Conservation (phyloP, 1,140 invertebrate species). For the Eufriesea mexicana region DNA sequence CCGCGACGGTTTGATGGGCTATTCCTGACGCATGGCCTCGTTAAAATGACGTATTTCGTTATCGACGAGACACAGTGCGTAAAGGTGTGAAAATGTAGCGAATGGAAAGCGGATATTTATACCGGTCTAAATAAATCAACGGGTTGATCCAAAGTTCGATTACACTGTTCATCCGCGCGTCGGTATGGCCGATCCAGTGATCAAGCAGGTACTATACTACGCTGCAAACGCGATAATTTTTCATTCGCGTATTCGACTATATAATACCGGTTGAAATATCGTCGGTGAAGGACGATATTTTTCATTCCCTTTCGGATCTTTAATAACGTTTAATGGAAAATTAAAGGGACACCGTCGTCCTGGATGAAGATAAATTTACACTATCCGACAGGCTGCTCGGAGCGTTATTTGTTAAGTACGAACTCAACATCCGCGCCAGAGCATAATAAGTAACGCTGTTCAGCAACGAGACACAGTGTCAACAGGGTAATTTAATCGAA, state of each 20-base stretch:
- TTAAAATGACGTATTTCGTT: conserved; percentile 56
- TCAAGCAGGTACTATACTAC: neutral
- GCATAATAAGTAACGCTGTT: conserved; percentile 12
- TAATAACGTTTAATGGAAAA: neutral
- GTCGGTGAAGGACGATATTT: neutral
- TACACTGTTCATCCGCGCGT: neutral
- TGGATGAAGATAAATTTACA: neutral
- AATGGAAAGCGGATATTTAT: conserved; percentile 36
- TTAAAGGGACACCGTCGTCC: neutral
- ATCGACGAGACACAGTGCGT: conserved; percentile 47
- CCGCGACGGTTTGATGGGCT: conserved; percentile 38
- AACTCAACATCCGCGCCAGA: neutral
- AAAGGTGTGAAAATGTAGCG: conserved; percentile 32
- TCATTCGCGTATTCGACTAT: neutral
- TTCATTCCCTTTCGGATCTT: neutral
- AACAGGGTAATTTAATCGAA: conserved; percentile 24
- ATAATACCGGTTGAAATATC: neutral
- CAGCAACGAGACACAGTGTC: neutral
- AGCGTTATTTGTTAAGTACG: neutral
- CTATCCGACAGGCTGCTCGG: neutral
- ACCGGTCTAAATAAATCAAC: conserved; percentile 40
- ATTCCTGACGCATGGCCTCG: conserved; percentile 37
- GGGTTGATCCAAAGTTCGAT: conserved; percentile 22
- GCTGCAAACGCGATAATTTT: conserved; percentile 19
- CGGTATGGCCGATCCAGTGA: neutral